Percentiles rank a stretch among this genome's conserved stretches.
These are phyloP conservation scores for Palythoa grandis DNA, from an alignment of 92 coral and sea anemone species.

Conservation along the genomic window DNA sequence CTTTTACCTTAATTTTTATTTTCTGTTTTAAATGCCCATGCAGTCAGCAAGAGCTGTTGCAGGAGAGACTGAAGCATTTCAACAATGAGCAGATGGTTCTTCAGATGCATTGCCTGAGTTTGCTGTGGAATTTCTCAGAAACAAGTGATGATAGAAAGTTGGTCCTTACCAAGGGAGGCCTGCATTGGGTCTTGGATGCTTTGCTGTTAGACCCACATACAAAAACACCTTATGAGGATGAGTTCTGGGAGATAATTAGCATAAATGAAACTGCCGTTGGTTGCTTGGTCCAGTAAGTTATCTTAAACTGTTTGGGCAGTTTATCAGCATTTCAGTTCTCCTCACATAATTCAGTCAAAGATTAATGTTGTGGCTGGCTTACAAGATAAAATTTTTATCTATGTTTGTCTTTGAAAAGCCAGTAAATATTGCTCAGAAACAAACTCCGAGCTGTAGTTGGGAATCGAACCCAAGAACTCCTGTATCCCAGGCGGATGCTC, in stretches of 20 bases:
- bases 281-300: conserved; percentile 82
- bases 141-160: conserved; percentile 74
- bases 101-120: conserved; percentile 83
- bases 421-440: too few relatives aligned
- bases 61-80: conserved; percentile 42
- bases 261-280: conserved; percentile 90
- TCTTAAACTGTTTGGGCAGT: too few relatives aligned
- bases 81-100: conserved; percentile 83
- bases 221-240: conserved; percentile 57
- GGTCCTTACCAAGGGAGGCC: conserved; percentile 66
- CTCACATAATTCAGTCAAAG: too few relatives aligned
- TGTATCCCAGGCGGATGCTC: too few relatives aligned
- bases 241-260: conserved; percentile 76
- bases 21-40: neutral
- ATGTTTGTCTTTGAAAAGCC: too few relatives aligned
- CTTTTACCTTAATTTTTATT: neutral
- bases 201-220: conserved; percentile 63
- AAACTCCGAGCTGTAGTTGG: too few relatives aligned
- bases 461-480: too few relatives aligned
- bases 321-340: too few relatives aligned
- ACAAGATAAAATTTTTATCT: too few relatives aligned
- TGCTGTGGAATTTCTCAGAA: conserved; percentile 91
- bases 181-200: conserved; percentile 70
- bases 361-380: too few relatives aligned
- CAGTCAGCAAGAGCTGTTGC: conserved; percentile 22